phyloP scores from a whole-genome alignment of 2,113 vertebrate genomes.

The Sprattus sprattus region DNA sequence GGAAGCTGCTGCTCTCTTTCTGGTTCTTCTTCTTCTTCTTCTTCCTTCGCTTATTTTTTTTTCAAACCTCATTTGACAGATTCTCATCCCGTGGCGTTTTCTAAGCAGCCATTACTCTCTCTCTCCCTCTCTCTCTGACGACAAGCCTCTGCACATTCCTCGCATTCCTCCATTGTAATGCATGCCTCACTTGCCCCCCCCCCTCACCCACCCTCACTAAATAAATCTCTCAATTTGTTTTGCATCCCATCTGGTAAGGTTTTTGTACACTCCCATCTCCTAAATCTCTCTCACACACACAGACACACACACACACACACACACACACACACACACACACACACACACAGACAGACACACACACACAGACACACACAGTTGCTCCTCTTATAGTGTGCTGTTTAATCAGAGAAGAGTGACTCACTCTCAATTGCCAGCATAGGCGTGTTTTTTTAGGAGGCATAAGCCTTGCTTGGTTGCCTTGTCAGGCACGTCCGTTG shows the following conservation, averaged over 20 bases:
- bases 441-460: background rate
- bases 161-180: conserved; percentile 46
- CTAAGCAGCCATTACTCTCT: conserved; percentile 21
- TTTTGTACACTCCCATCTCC: background rate
- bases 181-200: conserved; percentile 10
- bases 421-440: background rate
- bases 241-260: conserved; percentile 28
- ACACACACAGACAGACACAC: too few species aligned
- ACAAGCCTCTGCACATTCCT: conserved; percentile 46
- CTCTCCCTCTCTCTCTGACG: conserved; percentile 5
- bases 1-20: background rate
- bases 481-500: conserved; percentile 36
- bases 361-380: background rate
- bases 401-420: background rate
- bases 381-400: background rate
- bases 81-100: conserved; percentile 26
- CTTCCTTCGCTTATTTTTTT: background rate
- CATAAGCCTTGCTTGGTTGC: background rate
- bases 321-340: too few species aligned
- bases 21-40: background rate
- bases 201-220: conserved; percentile 17
- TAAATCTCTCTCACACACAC: too few species aligned
- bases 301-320: too few species aligned
- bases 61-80: background rate
- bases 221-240: conserved; percentile 30